Conservation (phyloP, 2,797 vertebrate genomes). For the Cyclopterus lumpus region DNA sequence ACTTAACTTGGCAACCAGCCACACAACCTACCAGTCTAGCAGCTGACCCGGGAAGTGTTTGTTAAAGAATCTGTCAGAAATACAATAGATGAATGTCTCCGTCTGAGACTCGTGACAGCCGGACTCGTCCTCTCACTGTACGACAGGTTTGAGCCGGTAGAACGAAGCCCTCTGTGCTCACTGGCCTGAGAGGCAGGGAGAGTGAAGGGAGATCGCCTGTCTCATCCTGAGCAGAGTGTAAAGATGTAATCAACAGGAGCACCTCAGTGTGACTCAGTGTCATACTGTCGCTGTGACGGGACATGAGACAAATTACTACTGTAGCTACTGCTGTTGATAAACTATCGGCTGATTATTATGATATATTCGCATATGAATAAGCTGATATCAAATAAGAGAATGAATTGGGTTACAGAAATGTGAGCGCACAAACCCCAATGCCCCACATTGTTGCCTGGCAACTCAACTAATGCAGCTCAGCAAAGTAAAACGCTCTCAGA, state of each 20-base stretch:
- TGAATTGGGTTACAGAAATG: constrained; percentile 38
- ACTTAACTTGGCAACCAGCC: neutral
- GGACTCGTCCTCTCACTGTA: constrained; percentile 14
- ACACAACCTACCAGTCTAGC: neutral
- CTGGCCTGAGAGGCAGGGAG: constrained; percentile 47
- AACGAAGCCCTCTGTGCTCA: constrained; percentile 44
- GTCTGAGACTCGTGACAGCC: constrained; percentile 32
- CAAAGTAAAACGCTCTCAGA: constrained; percentile 52
- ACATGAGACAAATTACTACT: constrained; percentile 40
- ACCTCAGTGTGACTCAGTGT: constrained; percentile 58
- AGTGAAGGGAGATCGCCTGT: constrained; percentile 40
- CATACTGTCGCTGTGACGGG: constrained; percentile 28
- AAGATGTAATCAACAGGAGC: constrained; percentile 59
- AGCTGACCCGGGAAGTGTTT: constrained; percentile 8
- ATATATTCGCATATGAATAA: constrained; percentile 54
- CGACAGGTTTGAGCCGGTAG: constrained; percentile 18
- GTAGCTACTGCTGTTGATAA: neutral
- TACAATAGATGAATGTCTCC: constrained; percentile 32
- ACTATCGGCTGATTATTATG: constrained; percentile 24
- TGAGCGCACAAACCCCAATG: constrained; percentile 47
- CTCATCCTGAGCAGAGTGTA: constrained; percentile 34
- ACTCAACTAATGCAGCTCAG: constrained; percentile 72
- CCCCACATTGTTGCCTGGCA: constrained; percentile 79
- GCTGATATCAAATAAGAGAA: constrained; percentile 46
- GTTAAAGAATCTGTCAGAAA: neutral